Conservation (phyloP, 2,797 vertebrate species). For the Syncerus caffer region DNA sequence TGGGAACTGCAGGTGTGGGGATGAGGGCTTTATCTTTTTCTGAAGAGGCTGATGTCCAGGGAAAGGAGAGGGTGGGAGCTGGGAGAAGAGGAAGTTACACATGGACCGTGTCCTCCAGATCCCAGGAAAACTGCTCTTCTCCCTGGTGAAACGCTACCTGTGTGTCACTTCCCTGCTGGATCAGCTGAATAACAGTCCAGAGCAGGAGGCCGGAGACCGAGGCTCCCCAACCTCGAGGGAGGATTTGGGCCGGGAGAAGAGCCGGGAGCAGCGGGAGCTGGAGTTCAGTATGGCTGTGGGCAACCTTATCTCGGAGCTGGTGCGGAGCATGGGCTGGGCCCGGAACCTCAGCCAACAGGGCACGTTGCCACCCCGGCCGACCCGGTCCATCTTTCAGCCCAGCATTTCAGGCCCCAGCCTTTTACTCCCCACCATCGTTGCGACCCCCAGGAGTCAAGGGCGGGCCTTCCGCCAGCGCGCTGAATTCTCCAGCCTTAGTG, state of each 20-base stretch:
- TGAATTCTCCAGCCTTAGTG: slow-evolving; percentile 87
- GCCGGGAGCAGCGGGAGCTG: slow-evolving; percentile 88
- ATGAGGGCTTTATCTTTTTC: neutral
- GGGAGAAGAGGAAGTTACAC: neutral
- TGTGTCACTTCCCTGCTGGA: slow-evolving; percentile 94
- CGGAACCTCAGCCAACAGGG: slow-evolving; percentile 80
- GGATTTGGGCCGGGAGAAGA: slow-evolving; percentile 79
- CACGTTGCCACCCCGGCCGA: neutral
- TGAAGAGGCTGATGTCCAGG: neutral
- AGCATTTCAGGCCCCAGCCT: slow-evolving; percentile 75
- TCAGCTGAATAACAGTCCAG: slow-evolving; percentile 86
- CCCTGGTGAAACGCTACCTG: slow-evolving; percentile 94
- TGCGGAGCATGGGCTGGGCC: slow-evolving; percentile 94
- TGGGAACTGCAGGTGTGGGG: neutral
- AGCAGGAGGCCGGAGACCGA: slow-evolving; percentile 81
- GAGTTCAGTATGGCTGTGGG: slow-evolving; percentile 97
- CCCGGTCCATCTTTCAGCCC: slow-evolving; percentile 88
- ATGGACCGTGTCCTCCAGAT: slow-evolving; percentile 83
- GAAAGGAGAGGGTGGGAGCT: neutral
- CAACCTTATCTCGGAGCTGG: slow-evolving; percentile 92
- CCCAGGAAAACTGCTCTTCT: slow-evolving; percentile 94
- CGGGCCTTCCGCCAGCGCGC: slow-evolving; percentile 83
- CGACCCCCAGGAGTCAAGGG: slow-evolving; percentile 82
- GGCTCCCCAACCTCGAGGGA: slow-evolving; percentile 71
- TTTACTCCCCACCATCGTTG: slow-evolving; percentile 63